phyloP scores from a whole-genome alignment of 2,797 vertebrate species.

The Catostomus latipinnis region DNA sequence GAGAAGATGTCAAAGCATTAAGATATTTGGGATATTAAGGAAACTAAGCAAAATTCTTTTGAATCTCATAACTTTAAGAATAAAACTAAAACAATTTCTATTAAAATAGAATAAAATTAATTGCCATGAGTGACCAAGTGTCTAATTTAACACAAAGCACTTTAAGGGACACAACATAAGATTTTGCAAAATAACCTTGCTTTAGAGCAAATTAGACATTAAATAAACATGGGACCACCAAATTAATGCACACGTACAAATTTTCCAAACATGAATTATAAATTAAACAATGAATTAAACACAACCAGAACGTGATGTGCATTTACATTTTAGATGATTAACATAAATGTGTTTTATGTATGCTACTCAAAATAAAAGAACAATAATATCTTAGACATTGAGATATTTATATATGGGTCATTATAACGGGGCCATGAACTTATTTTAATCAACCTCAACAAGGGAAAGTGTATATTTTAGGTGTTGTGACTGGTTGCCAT shows the following conservation, averaged over 20 bases:
- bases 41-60: background rate
- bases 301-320: background rate
- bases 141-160: too few species aligned
- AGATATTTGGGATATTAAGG: background rate
- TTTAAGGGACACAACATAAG: background rate
- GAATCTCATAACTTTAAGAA: background rate
- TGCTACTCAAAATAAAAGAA: too few species aligned
- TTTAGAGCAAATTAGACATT: background rate
- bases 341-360: background rate
- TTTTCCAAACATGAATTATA: background rate
- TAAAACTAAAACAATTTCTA: too few species aligned
- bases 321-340: background rate
- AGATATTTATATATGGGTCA: too few species aligned
- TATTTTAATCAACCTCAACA: too few species aligned
- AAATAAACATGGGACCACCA: background rate
- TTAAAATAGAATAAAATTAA: too few species aligned
- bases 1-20: slow-evolving; percentile 1
- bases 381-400: too few species aligned
- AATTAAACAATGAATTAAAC: slow-evolving; percentile 9
- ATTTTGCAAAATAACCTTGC: background rate
- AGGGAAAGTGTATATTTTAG: too few species aligned
- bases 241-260: background rate
- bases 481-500: too few species aligned
- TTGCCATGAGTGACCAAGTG: too few species aligned
- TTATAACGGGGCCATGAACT: too few species aligned